Base-by-base conservation (phyloP, 53 echinoderm and acorn worm species). In the Holothuria leucospilota region DNA sequence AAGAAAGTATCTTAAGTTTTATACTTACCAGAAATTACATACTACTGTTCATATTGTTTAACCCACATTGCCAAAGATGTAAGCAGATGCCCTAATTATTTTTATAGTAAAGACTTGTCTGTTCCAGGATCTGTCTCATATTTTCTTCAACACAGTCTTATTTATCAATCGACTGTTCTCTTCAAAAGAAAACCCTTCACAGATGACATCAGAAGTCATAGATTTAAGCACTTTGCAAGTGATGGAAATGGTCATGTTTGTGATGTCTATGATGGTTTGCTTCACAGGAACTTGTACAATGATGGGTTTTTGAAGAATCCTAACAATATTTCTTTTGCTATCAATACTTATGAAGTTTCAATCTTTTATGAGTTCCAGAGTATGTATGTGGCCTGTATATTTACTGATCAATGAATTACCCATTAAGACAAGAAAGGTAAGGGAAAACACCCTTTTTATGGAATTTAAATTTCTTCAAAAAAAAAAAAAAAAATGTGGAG, bases 301-400 rank as follows among this genome's bases (percentile, higher is more conserved):
- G 18, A 69, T 41, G 91, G 91, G 23, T 78, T 85, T 86, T 59
- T 90, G 29, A 85, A 61, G 6, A 28, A 85, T 38, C 51, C 51
- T 80, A 86, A 90, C 24, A 90, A 52, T 67, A 65, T 85, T 20
- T 78, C 68, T 29, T 90, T 90, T 20, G 42, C 78, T 0, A 85
- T 85, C 66, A 90, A 77, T 68, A 90, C 90, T 13, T 79, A 90
- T 66, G 78, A 85, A 20, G 90, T 90, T 20, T 49, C 85, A 14
- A 85, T 90, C n/a, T 49, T 90, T 90, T 34, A 86, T 77, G 52
- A 85, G 85, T 64, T 63, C 63, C 11, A 85, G 73, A 68, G 68
- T 90, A 21, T 85, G 78, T 26, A 42, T 90, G 85, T 90, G 90
- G 85, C 86, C 86, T 38, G 85, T 86, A 12, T 86, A 90, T 46